phyloP scores from a whole-genome alignment of 2,888 invertebrate species.

The Phalera bucephala region DNA sequence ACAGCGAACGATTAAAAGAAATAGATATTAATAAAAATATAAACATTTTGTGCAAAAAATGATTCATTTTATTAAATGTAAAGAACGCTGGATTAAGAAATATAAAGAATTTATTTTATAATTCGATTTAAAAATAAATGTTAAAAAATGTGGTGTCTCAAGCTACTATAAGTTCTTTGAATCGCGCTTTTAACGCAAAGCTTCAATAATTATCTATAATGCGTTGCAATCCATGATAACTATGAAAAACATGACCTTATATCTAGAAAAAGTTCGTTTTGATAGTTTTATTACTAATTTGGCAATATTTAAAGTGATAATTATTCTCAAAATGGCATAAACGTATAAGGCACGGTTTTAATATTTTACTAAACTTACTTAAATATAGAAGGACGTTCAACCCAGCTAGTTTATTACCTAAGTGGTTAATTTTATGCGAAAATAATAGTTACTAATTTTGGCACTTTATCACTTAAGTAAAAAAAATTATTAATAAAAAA shows the following conservation, averaged over 20 bases:
- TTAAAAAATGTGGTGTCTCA: too few relatives aligned
- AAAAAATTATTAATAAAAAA: slow-evolving; percentile 10
- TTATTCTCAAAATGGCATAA: slow-evolving; percentile 77
- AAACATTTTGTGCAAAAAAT: too few relatives aligned
- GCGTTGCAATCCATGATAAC: slow-evolving; percentile 5
- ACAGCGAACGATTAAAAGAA: too few relatives aligned
- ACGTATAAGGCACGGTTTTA: slow-evolving; percentile 80
- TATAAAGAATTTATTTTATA: too few relatives aligned
- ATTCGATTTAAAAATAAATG: too few relatives aligned
- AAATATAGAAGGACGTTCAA: slow-evolving; percentile 72
- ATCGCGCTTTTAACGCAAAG: slow-evolving; percentile 23
- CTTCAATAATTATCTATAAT: slow-evolving; percentile 13
- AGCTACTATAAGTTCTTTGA: too few relatives aligned
- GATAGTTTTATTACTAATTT: slow-evolving; percentile 43
- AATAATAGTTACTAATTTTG: slow-evolving; percentile 30
- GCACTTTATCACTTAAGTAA: slow-evolving; percentile 39
- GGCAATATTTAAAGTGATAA: slow-evolving; percentile 74
- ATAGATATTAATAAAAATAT: too few relatives aligned
- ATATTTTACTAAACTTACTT: slow-evolving; percentile 68
- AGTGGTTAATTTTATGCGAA: slow-evolving; percentile 29
- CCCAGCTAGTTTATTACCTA: slow-evolving; percentile 50
- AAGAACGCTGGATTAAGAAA: too few relatives aligned
- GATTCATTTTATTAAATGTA: too few relatives aligned
- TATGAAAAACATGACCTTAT: slow-evolving; percentile 26
- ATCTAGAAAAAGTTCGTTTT: slow-evolving; percentile 46